Base-by-base conservation (phyloP, 2,113 vertebrate genomes). In the Arvicanthis niloticus region DNA sequence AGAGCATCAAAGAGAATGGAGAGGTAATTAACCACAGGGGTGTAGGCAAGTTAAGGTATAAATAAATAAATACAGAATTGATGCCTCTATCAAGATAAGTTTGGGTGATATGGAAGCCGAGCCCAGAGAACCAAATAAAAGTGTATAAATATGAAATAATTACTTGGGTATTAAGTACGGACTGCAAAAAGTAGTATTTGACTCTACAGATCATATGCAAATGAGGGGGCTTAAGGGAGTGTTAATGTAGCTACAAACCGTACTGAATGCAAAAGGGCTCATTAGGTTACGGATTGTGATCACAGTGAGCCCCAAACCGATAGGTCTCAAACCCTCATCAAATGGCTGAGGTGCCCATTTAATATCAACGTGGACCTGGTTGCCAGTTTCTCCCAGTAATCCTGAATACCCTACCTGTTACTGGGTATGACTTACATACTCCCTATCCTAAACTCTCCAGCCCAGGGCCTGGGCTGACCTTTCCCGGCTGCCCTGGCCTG, bases 271-370 rank as follows among this genome's bases (percentile, higher is more conserved):
- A 60, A 81, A 88, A 70, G 4, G 16, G 1, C 48, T 76, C 90
- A 80, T 82, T 78, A 86, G 42, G 9, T 78, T 92, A 37, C 80
- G 24, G 62, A 31, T n/a, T 96, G 89, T 88, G 72, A n/a, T 42
- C 29, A 29, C 0, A 31, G 45, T 13, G n/a, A 93, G 37, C 40
- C n/a, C 7, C 60, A 62, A 15, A 24, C 11, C 11, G 6, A 29
- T 82, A 58, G 31, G 19, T 56, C 78, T 56, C 80, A 40, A 26
- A 60, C 53, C 22, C 8, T 60, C n/a, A 40, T 42, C 58, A 84
- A 84, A 29, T 42, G 58, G 12, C 58, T 13, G 21, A 42, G 81
- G 58, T 84, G 58, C 15, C 80, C 62, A 42, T 29, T 42, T 29
- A 84, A 40, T 29, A 40, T 58, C 37, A 84, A 84, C 29, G 37